These are phyloP conservation scores for Cyrtorhinus lividipennis DNA, from an alignment of 1,140 invertebrate genomes.

Conservation along the genomic window DNA sequence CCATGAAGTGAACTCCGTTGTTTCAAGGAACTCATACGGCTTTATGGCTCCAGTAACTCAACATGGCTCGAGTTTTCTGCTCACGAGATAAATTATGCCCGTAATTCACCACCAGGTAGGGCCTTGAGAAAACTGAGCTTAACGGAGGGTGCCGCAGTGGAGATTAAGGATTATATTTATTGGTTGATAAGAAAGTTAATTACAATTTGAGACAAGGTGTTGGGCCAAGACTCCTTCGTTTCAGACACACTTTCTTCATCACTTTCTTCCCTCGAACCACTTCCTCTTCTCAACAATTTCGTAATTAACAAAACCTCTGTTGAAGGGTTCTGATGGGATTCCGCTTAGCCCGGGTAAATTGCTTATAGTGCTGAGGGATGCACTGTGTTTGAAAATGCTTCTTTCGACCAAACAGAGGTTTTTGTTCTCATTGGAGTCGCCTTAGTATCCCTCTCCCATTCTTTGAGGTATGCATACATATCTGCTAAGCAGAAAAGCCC, in stretches of 20 bases:
- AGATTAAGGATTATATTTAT: constrained; percentile 4
- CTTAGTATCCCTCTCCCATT: too few species aligned
- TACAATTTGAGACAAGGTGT: background rate
- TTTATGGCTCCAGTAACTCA: background rate
- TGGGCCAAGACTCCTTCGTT: background rate
- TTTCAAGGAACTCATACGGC: too few species aligned
- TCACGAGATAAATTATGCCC: background rate
- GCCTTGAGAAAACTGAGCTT: background rate
- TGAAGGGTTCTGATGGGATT: background rate
- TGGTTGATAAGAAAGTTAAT: constrained; percentile 7
- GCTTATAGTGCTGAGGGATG: background rate
- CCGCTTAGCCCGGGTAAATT: background rate
- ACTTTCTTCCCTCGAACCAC: background rate
- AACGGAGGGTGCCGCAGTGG: background rate
- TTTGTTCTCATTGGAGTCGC: too few species aligned
- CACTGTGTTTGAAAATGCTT: too few species aligned
- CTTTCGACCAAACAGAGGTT: too few species aligned
- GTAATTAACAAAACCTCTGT: background rate
- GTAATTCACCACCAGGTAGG: background rate
- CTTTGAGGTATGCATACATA: too few species aligned
- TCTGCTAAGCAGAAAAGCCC: too few species aligned
- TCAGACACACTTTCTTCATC: too few species aligned
- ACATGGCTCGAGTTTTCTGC: background rate
- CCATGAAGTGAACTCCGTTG: too few species aligned
- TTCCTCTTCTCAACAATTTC: background rate